Evolutionary conservation across 2,888 invertebrate genomes (phyloP), one percentile per base, ranked within the genome.

Genomic region (Scaptomyza parva): DNA sequence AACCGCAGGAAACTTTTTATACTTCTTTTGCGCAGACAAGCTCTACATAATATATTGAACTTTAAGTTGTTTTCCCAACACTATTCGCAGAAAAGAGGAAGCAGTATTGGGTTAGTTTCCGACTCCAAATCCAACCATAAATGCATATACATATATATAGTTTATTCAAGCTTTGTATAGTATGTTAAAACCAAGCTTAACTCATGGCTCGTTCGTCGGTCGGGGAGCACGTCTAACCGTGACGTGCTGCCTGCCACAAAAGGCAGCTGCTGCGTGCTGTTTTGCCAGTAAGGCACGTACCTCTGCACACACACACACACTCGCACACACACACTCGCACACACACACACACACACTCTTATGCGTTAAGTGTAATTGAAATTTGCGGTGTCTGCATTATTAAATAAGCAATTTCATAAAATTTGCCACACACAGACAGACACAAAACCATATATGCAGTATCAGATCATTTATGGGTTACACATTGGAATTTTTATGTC

Each of bases 281-380:
- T 40, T 12, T n/a, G 22, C 24, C 50, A 18, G 30, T 20, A 40
- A 20, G 40, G 48, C 64, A 61, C 61, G 64, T 50, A 41, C 17
- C 12, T 63, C 12, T 63, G 51, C 64, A n/a, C n/a, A n/a, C n/a
- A n/a, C n/a, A n/a, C n/a, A n/a, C n/a, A n/a, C 20, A 41, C 63
- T 12, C 12, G n/a, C n/a, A n/a, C n/a, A n/a, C n/a, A n/a, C n/a
- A n/a, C 20, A n/a, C 30, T 2, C n/a, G 0, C 14, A 33, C 22
- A n/a, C 11, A 24, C 37, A 22, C 26, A n/a, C 40, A 14, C 41
- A 30, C 14, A 22, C 11, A 24, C 9, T 14, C 26, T 4, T 14
- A 18, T 37, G 11, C 9, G 9, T 39, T 11, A 51, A 64, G 51
- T 61, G 64, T 50, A 50, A 65, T 65, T 64, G 43, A 53, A 63